Conservation (phyloP, 2,113 vertebrate species). For the Melospiza melodia region DNA sequence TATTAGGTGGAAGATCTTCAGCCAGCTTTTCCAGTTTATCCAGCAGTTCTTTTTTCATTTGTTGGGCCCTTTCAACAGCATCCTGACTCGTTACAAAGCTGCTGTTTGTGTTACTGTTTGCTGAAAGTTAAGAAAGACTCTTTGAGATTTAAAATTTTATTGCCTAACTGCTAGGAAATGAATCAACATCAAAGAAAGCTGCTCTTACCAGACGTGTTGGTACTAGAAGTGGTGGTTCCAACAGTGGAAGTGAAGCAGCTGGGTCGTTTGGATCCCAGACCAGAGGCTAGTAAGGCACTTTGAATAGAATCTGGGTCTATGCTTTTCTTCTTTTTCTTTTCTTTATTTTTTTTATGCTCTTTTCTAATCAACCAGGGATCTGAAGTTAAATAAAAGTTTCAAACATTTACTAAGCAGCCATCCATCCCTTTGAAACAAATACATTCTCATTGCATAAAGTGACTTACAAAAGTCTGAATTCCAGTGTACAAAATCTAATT, state of each 20-base stretch:
- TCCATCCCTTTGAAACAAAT: not conserved
- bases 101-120: slow-evolving; percentile 81
- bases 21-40: slow-evolving; percentile 91
- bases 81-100: slow-evolving; percentile 94
- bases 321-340: slow-evolving; percentile 91
- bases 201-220: slow-evolving; percentile 70
- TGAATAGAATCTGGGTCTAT: slow-evolving; percentile 99
- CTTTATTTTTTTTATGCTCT: slow-evolving; percentile 93
- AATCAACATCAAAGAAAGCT: not conserved
- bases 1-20: slow-evolving; percentile 93
- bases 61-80: slow-evolving; percentile 93
- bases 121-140: slow-evolving; percentile 61
- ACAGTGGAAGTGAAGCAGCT: slow-evolving; percentile 85
- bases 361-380: slow-evolving; percentile 98
- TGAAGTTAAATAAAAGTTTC: slow-evolving; percentile 41
- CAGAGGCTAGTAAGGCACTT: slow-evolving; percentile 99
- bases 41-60: slow-evolving; percentile 92
- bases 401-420: not conserved
- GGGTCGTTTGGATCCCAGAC: slow-evolving; percentile 91
- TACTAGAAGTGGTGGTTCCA: slow-evolving; percentile 75
- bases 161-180: not conserved
- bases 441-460: not conserved
- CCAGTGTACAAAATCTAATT: not conserved
- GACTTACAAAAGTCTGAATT: not conserved
- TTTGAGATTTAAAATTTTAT: not conserved